Evolutionary conservation across 2,797 vertebrate genomes (phyloP).

Genomic region (Sebastes aleutianus): DNA sequence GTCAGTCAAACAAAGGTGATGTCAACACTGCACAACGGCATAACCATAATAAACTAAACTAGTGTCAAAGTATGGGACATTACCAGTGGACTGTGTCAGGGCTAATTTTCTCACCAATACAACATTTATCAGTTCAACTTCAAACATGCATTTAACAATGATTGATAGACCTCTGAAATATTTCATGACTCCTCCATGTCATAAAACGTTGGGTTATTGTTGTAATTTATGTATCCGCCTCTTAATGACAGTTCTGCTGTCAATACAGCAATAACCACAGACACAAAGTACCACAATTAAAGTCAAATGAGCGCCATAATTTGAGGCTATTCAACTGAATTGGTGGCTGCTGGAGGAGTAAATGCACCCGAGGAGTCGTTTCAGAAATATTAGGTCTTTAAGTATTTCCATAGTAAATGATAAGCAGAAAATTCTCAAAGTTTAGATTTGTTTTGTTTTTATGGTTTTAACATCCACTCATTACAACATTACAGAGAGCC

Average conservation of each 20-base stretch:
- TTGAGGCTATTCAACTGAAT: not conserved
- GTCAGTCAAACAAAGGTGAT: not conserved
- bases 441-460: not conserved
- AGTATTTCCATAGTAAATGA: too few relatives aligned
- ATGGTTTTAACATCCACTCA: not conserved
- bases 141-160: not conserved
- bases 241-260: not conserved
- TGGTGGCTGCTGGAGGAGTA: not conserved
- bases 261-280: not conserved
- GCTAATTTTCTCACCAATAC: not conserved
- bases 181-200: not conserved
- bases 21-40: too few relatives aligned
- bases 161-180: not conserved
- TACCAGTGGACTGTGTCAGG: not conserved
- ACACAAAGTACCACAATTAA: slow-evolving; percentile 2
- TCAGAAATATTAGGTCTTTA: not conserved
- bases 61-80: too few relatives aligned
- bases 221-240: not conserved
- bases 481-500: too few relatives aligned
- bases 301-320: not conserved
- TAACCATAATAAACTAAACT: too few relatives aligned
- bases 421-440: not conserved
- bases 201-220: not conserved
- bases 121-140: not conserved
- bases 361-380: not conserved